Conservation (phyloP, 2,797 vertebrate species). For the Manis crassicaudata region DNA sequence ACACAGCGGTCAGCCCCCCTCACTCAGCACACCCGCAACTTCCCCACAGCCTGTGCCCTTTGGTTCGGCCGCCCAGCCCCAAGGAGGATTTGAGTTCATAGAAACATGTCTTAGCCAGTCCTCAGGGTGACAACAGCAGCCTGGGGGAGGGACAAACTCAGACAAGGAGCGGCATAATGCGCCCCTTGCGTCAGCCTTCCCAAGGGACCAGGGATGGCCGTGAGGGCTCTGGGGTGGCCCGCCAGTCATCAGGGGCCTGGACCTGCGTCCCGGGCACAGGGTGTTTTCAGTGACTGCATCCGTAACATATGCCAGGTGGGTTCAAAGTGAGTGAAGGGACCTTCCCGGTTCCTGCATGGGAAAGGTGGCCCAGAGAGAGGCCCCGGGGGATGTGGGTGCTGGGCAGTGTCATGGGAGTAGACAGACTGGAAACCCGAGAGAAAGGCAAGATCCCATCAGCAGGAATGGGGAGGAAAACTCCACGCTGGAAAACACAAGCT, state of each 20-base stretch:
- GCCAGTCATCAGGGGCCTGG: neutral
- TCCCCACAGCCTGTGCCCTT: neutral
- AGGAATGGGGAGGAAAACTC: neutral
- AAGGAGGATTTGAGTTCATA: conserved; percentile 26
- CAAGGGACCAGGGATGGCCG: neutral
- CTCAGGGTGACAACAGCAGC: conserved; percentile 23
- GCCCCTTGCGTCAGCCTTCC: conserved; percentile 15
- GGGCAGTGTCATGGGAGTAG: neutral
- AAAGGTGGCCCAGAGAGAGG: neutral
- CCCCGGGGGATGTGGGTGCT: accelerated
- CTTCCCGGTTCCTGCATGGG: too few species aligned
- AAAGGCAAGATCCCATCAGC: conserved; percentile 22
- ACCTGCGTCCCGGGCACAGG: neutral
- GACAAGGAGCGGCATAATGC: conserved; percentile 8
- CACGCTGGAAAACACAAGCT: neutral
- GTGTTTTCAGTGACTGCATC: neutral
- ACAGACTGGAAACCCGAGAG: neutral
- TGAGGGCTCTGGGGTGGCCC: neutral
- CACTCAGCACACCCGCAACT: conserved; percentile 17
- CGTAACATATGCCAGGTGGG: neutral
- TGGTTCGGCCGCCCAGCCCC: conserved; percentile 8
- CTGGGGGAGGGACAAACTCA: neutral
- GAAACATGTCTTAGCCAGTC: conserved; percentile 46
- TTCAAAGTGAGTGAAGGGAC: too few species aligned
- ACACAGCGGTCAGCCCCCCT: neutral